Conservation (phyloP, 37 sponge, comb jelly and placozoan genomes). For the Geodia barretti region DNA sequence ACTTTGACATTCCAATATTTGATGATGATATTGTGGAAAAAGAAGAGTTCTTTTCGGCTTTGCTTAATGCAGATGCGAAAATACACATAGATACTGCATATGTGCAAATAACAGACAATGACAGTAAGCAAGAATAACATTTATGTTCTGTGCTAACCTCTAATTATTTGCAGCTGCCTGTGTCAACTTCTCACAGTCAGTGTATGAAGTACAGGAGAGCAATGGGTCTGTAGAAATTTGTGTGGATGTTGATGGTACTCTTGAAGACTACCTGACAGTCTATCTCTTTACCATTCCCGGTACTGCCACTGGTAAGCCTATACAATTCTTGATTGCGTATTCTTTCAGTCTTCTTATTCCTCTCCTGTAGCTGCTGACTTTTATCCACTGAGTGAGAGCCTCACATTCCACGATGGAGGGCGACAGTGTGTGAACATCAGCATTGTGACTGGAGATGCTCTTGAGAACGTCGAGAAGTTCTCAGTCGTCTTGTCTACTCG, state of each 20-base stretch:
- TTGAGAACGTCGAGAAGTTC: constrained; percentile 9
- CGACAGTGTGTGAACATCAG: neutral
- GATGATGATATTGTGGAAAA: no score
- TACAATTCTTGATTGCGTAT: no score
- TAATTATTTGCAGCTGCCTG: neutral
- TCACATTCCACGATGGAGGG: neutral
- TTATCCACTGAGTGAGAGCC: no score
- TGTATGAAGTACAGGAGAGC: neutral
- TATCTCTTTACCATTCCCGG: neutral
- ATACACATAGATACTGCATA: no score
- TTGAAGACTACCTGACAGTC: neutral
- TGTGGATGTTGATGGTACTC: neutral
- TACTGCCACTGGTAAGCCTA: neutral
- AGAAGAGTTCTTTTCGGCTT: no score
- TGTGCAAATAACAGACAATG: no score
- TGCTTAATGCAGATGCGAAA: no score
- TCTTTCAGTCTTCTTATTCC: no score
- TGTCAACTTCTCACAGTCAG: neutral
- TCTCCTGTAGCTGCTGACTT: no score
- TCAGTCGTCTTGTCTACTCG: neutral
- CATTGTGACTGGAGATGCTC: neutral
- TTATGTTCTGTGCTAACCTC: no score
- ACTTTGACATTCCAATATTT: no score
- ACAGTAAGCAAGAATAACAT: no score
- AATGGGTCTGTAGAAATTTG: neutral